Conservation (phyloP, 23 tunicate species). For the Halocynthia roretzi region DNA sequence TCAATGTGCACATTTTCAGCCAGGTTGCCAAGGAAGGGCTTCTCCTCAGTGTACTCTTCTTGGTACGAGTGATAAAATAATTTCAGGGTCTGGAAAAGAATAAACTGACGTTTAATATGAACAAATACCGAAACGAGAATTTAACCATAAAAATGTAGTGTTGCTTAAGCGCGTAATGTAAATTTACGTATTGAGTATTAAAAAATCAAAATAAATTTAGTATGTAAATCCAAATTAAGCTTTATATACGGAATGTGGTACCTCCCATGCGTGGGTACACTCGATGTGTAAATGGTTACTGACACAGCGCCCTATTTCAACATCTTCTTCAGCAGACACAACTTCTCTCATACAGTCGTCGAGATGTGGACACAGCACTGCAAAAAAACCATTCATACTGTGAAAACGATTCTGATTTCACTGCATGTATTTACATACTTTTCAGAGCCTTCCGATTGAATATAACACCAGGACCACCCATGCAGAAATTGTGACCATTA, state of each 20-base stretch:
- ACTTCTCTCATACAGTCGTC: conserved; percentile 73
- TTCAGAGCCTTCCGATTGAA: conserved; percentile 69
- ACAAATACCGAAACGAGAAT: too few species aligned
- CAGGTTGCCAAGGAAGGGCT: conserved; percentile 80
- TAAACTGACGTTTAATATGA: neutral
- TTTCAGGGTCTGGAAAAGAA: conserved; percentile 50
- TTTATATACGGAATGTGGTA: neutral
- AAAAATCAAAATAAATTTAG: too few species aligned
- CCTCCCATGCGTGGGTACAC: conserved; percentile 97
- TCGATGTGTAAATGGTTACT: conserved; percentile 90
- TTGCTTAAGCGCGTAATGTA: too few species aligned
- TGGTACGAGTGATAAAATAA: conserved; percentile 89
- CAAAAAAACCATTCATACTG: neutral
- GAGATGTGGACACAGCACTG: conserved; percentile 85
- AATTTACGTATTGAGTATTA: too few species aligned
- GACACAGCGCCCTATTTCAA: conserved; percentile 91
- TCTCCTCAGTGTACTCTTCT: conserved; percentile 83
- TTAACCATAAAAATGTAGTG: too few species aligned
- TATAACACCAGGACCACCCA: conserved; percentile 94
- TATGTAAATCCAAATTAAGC: too few species aligned
- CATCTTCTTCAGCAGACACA: conserved; percentile 89
- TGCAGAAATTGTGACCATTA: conserved; percentile 94
- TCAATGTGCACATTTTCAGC: conserved; percentile 71
- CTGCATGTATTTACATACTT: conserved; percentile 2
- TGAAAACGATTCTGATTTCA: too few species aligned